A percentile compares a stretch with the other conserved stretches of the same genome.
Evolutionary conservation across 2,797 vertebrate genomes (phyloP).

Genomic region (Danio choprae): DNA sequence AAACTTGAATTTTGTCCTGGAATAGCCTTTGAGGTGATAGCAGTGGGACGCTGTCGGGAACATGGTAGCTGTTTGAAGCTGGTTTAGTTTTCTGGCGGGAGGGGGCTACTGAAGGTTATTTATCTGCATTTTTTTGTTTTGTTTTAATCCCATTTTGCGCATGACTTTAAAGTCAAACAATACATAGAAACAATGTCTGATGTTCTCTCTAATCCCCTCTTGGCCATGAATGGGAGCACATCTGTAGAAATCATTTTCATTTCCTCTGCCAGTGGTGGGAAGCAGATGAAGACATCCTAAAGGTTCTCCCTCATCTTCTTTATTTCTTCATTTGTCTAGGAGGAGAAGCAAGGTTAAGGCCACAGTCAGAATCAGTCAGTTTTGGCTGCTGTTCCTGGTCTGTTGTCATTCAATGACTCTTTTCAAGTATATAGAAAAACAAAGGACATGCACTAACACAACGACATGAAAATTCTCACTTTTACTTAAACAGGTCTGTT

Average conservation of each 20-base stretch:
- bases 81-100: conserved; percentile 48
- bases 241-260: conserved; percentile 80
- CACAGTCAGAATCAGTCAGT: conserved; percentile 31
- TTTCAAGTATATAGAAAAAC: background rate
- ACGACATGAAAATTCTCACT: background rate
- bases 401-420: conserved; percentile 46
- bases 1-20: conserved; percentile 69
- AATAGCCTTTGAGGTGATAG: conserved; percentile 63
- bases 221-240: conserved; percentile 78
- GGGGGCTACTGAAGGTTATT: conserved; percentile 75
- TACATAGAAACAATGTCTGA: conserved; percentile 82
- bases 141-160: conserved; percentile 83
- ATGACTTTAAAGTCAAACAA: conserved; percentile 83
- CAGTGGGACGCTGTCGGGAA: conserved; percentile 54
- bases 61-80: conserved; percentile 59
- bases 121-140: conserved; percentile 69
- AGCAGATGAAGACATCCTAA: conserved; percentile 69
- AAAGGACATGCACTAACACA: background rate
- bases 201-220: conserved; percentile 81
- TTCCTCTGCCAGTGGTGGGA: conserved; percentile 68
- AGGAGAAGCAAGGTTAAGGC: conserved; percentile 30
- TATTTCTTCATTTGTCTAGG: conserved; percentile 25
- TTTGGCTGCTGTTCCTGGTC: conserved; percentile 30
- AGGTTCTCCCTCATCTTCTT: conserved; percentile 44
- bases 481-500: too few relatives aligned